Conservation (phyloP, 1,140 invertebrate species). For the Drosophila mayri region DNA sequence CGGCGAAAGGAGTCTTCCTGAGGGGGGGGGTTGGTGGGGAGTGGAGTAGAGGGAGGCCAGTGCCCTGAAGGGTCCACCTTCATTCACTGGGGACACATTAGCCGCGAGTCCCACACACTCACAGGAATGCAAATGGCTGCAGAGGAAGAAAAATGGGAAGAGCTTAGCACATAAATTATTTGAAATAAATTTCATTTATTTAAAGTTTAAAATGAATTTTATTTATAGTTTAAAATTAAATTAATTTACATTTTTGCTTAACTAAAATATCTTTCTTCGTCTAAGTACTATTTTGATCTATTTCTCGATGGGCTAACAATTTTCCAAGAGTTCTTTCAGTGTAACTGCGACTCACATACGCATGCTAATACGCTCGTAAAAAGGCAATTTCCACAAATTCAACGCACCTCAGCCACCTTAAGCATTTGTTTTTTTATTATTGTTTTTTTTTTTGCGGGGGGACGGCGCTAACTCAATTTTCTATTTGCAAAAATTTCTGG, state of each 20-base stretch:
- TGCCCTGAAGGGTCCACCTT: conserved; percentile 50
- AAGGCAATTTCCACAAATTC: conserved; percentile 82
- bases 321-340: background rate
- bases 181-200: too few relatives aligned
- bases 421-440: conserved; percentile 48
- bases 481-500: conserved; percentile 72
- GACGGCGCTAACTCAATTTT: conserved; percentile 77
- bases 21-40: background rate
- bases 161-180: background rate
- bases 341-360: conserved; percentile 32
- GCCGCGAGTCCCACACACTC: conserved; percentile 44
- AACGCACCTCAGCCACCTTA: conserved; percentile 60
- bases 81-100: conserved; percentile 81
- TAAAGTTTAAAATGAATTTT: too few relatives aligned
- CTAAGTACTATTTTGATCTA: too few relatives aligned
- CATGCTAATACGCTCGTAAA: conserved; percentile 82
- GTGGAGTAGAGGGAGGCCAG: background rate
- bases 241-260: too few relatives aligned
- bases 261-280: too few relatives aligned
- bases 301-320: too few relatives aligned
- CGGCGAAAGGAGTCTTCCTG: conserved; percentile 28
- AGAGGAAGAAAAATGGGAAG: conserved; percentile 1
- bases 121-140: conserved; percentile 65
- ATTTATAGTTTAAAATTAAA: too few relatives aligned
- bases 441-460: background rate